phyloP scores from a whole-genome alignment of 2,113 vertebrate genomes.

The Onychorhynchus coronatus region DNA sequence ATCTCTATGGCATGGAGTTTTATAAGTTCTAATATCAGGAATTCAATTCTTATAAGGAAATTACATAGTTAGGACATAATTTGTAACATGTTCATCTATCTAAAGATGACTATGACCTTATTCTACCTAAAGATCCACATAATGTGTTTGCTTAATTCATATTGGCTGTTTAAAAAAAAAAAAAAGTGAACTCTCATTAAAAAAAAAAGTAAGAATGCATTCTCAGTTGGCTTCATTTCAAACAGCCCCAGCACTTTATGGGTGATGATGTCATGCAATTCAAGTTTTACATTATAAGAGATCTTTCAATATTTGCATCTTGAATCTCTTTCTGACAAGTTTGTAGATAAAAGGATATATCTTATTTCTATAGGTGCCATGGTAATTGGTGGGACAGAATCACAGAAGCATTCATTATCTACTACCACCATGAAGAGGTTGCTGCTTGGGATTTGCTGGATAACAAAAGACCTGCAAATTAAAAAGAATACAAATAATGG shows the following conservation, averaged over 20 bases:
- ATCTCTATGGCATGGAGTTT: not conserved
- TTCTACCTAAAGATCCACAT: not conserved
- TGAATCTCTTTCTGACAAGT: not conserved
- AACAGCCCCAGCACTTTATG: not conserved
- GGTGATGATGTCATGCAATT: not conserved
- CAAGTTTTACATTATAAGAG: not conserved
- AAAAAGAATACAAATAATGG: constrained; percentile 15
- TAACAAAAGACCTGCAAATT: constrained; percentile 91
- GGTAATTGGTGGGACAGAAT: constrained; percentile 86
- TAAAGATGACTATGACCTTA: not conserved
- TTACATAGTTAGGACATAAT: not conserved
- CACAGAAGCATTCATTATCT: constrained; percentile 92
- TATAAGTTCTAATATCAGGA: not conserved
- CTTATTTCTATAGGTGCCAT: constrained; percentile 98
- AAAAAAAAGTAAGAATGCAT: not conserved
- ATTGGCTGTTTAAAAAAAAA: not conserved
- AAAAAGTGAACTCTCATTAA: not conserved
- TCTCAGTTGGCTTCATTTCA: not conserved
- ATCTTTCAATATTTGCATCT: not conserved
- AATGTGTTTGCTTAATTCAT: not conserved
- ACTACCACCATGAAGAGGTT: constrained; percentile 99
- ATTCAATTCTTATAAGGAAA: not conserved
- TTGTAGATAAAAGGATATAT: constrained; percentile 89
- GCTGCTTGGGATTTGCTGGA: constrained; percentile 98
- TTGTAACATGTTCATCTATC: not conserved